phyloP scores from a whole-genome alignment of 2,797 vertebrate species.

The Catharus ustulatus region DNA sequence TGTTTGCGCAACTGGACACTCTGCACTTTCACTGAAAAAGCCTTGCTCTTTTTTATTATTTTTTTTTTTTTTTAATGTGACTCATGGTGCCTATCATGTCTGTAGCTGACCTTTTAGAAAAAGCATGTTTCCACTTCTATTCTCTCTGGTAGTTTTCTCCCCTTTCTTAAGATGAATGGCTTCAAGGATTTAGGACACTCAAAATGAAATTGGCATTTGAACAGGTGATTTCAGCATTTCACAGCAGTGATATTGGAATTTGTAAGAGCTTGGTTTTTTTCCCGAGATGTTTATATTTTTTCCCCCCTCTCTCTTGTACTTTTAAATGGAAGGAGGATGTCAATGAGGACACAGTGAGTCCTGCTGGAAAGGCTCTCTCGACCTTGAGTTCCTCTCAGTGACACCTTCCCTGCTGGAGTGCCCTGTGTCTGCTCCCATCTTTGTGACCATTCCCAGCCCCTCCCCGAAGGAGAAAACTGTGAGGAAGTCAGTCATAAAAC shows the following conservation, averaged over 20 bases:
- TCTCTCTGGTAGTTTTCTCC: neutral
- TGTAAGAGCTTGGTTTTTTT: neutral
- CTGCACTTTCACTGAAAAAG: neutral
- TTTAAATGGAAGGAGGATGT: neutral
- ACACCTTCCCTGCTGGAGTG: neutral
- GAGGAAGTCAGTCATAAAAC: neutral
- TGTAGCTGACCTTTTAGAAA: neutral
- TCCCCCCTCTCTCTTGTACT: neutral
- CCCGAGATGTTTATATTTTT: neutral
- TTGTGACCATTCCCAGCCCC: fast-evolving
- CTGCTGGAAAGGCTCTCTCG: neutral
- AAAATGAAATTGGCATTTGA: neutral
- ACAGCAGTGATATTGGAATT: neutral
- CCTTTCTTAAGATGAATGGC: neutral
- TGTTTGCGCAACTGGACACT: neutral
- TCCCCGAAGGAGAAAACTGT: neutral
- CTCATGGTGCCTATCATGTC: neutral
- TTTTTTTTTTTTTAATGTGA: neutral
- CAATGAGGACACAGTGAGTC: neutral
- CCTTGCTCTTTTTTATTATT: fast-evolving
- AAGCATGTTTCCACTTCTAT: fast-evolving
- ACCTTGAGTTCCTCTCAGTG: neutral
- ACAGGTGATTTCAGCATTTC: neutral
- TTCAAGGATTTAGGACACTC: neutral
- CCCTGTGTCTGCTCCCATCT: fast-evolving